Evolutionary conservation across 2,888 invertebrate species (phyloP).

Genomic region (Dryomyza anilis): DNA sequence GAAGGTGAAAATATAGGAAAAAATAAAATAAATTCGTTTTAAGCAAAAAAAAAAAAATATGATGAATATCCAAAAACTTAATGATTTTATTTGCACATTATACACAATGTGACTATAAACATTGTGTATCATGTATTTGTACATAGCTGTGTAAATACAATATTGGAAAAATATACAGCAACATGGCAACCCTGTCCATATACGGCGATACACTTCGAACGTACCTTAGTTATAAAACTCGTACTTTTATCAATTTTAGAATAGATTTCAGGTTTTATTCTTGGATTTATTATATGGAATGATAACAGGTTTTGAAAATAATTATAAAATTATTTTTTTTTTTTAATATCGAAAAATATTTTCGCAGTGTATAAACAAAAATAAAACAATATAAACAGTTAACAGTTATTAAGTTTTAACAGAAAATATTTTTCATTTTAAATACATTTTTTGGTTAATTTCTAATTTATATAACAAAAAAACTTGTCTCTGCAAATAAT

Average conservation of each 20-base stretch:
- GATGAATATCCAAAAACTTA: no score
- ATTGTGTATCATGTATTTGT: no score
- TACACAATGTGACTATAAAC: no score
- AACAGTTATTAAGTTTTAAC: background rate
- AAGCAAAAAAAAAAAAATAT: no score
- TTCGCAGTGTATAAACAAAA: background rate
- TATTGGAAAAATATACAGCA: background rate
- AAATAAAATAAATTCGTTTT: no score
- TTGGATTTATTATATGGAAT: background rate
- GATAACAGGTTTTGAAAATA: background rate
- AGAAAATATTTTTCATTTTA: background rate
- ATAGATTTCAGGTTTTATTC: background rate
- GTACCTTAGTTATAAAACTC: background rate
- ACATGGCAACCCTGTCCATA: background rate
- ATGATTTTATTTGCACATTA: no score
- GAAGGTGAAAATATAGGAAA: no score
- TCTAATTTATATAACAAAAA: background rate
- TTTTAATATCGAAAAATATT: background rate
- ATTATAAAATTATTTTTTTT: background rate
- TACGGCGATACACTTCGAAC: background rate
- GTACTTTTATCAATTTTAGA: background rate
- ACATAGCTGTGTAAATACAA: no score
- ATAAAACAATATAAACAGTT: background rate
- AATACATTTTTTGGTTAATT: background rate
- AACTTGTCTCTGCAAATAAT: background rate